These are phyloP conservation scores for Mythimna loreyi DNA, from an alignment of 2,888 invertebrate species.

Conservation along the genomic window DNA sequence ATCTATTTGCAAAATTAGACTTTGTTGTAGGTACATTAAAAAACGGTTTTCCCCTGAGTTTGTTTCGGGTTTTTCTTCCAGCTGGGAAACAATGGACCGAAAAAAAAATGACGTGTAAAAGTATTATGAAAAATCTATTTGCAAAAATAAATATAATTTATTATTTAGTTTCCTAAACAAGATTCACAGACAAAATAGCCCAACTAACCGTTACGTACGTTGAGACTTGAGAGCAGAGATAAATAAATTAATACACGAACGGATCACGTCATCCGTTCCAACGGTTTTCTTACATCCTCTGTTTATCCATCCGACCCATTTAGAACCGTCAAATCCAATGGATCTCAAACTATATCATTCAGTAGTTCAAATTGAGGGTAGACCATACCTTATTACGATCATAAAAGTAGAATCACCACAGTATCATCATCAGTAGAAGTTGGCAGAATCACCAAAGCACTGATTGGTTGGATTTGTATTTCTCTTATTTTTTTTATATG, in stretches of 20 bases:
- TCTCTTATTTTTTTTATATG: no score
- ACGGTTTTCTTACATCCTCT: slow-evolving; percentile 42
- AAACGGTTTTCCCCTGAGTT: no score
- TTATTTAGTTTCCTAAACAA: neutral
- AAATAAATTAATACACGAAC: slow-evolving; percentile 10
- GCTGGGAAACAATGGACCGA: no score
- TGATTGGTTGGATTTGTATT: no score
- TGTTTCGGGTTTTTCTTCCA: no score
- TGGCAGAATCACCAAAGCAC: no score
- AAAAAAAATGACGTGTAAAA: no score
- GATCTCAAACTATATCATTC: slow-evolving; percentile 16
- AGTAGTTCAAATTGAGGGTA: neutral
- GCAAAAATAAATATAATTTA: no score
- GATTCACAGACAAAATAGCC: slow-evolving; percentile 6
- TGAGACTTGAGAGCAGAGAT: neutral
- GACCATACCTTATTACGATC: neutral
- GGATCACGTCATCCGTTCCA: slow-evolving; percentile 17
- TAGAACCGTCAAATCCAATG: neutral
- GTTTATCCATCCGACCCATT: neutral
- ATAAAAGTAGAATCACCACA: neutral
- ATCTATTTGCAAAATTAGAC: neutral
- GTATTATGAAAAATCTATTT: no score
- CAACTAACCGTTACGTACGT: neutral
- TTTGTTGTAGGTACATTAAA: neutral
- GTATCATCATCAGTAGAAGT: no score